Conservation (phyloP, 2,888 invertebrate species). For the Polietes domitor region DNA sequence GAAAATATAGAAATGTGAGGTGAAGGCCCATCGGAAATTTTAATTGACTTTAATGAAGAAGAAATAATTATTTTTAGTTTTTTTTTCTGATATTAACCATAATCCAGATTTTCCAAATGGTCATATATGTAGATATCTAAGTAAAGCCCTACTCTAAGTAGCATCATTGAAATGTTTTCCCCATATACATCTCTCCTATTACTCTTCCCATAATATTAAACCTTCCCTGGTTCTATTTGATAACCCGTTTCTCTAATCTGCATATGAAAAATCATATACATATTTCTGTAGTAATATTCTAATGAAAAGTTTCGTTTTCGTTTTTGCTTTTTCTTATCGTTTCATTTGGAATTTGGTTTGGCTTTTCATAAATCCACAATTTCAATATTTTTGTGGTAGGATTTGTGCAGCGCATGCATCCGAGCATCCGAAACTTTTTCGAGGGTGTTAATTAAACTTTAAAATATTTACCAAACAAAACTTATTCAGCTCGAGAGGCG, state of each 20-base stretch:
- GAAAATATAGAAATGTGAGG: no score
- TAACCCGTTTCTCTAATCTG: conserved; percentile 27
- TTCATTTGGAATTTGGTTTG: background rate
- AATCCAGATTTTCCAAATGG: no score
- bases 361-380: conserved; percentile 58
- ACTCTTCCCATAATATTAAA: no score
- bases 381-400: conserved; percentile 40
- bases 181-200: no score
- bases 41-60: no score
- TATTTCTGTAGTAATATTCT: conserved; percentile 43
- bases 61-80: no score
- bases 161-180: no score
- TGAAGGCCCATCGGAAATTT: no score
- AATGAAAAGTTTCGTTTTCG: conserved; percentile 32
- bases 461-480: conserved; percentile 18
- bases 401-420: conserved; percentile 45
- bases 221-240: no score
- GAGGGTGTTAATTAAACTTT: conserved; percentile 35
- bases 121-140: no score
- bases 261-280: conserved; percentile 3
- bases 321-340: conserved; percentile 16
- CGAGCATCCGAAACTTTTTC: background rate
- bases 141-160: no score
- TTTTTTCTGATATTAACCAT: no score
- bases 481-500: conserved; percentile 47